These are phyloP conservation scores for Falcunculus frontatus DNA, from an alignment of 2,113 vertebrate species.

Conservation along the genomic window DNA sequence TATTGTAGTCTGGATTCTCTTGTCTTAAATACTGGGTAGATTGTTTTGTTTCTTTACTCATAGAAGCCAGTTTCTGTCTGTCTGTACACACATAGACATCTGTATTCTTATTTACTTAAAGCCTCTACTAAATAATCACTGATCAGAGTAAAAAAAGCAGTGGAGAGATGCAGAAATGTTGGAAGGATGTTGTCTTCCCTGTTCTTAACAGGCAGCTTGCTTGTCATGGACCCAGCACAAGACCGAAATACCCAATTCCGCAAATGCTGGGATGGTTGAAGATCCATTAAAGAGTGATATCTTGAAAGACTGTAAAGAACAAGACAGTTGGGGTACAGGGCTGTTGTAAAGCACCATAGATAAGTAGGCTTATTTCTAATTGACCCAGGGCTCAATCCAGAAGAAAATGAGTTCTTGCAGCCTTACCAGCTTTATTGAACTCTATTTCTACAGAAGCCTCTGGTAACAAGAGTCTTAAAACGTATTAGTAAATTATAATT, in stretches of 20 bases:
- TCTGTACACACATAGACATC: accelerated
- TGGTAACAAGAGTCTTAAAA: background rate
- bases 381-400: background rate
- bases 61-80: background rate
- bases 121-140: background rate
- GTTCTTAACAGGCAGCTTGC: background rate
- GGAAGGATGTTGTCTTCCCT: background rate
- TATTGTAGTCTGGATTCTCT: background rate
- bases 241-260: background rate
- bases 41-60: background rate
- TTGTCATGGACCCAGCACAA: background rate
- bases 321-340: background rate
- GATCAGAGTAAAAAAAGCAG: background rate
- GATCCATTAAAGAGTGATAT: background rate
- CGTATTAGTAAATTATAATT: background rate
- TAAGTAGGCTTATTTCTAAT: background rate
- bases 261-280: background rate
- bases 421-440: background rate
- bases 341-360: background rate
- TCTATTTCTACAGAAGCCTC: background rate
- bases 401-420: background rate
- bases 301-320: background rate
- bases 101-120: background rate
- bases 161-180: background rate
- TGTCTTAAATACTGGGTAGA: background rate